Evolutionary conservation across 2,888 invertebrate genomes (phyloP), one percentile per base, ranked within the genome.

Genomic region (Nycteola revayana): DNA sequence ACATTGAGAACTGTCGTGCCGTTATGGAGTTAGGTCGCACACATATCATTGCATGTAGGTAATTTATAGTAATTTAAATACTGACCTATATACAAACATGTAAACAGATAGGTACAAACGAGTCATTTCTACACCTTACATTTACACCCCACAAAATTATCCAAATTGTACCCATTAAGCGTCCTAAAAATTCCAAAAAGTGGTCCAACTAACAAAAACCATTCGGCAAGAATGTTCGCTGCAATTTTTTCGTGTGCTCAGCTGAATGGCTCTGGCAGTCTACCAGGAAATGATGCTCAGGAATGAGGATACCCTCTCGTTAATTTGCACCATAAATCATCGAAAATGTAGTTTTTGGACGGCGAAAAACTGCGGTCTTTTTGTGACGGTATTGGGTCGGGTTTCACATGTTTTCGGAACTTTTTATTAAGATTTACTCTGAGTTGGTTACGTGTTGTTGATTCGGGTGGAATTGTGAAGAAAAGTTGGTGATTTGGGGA

Each of bases 281-380:
- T 85, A 77, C 85, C 88, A 88, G 88, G 88, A 88, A 88, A 87
- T 85, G 87, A 86, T 71, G 79, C 63, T 67, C 64, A 64, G 83
- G 88, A 88, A 88, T 88, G 88, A 86, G 87, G 88, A 87, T 87
- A 84, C 80, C 74, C 83, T 81, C 87, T 85, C 82, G 87, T 87
- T 88, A 88, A 88, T 88, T 87, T 87, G 84, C 78, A 70, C 71
- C 88, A 88, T 88, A 88, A 88, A 88, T 88, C 88, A 88, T 86
- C 85, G 80, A 72, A 74, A 83, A 84, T 79, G 85, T 80, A 55
- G 70, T 77, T 80, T 79, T 70, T 72, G 75, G 72, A 69, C 66
- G 72, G 7, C 21, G n/a, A 7, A 21, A 21, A 21, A 21, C 21
- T 3, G 21, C 21, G 21, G n/a, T 7, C 7, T 3, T 24, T 48